phyloP scores from a whole-genome alignment of 1,140 invertebrate species.

The Lethrus apterus region DNA sequence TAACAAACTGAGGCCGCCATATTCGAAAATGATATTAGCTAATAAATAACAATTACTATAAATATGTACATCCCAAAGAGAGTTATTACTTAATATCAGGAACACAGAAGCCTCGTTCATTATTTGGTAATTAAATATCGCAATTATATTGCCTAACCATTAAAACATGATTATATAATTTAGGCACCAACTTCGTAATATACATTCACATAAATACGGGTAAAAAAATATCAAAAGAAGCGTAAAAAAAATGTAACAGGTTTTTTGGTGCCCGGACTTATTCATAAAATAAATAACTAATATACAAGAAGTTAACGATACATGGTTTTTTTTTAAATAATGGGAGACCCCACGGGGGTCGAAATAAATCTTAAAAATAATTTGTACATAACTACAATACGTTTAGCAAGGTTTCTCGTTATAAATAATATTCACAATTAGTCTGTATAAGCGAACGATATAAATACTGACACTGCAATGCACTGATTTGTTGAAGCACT shows the following conservation, averaged over 20 bases:
- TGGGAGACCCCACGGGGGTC: slow-evolving; percentile 1
- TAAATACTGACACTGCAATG: slow-evolving; percentile 13
- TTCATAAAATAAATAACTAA: slow-evolving; percentile 15
- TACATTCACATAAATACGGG: slow-evolving; percentile 12
- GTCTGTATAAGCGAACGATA: slow-evolving; percentile 8
- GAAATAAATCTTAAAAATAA: slow-evolving; percentile 8
- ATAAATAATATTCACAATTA: slow-evolving; percentile 12
- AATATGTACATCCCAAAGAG: slow-evolving; percentile 12
- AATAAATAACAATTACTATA: slow-evolving; percentile 14
- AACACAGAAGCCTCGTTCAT: slow-evolving; percentile 11
- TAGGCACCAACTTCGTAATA: slow-evolving; percentile 13
- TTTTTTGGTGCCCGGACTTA: slow-evolving; percentile 11
- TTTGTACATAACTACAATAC: slow-evolving; percentile 13
- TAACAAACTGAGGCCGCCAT: slow-evolving; percentile 9
- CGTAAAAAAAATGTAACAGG: slow-evolving; percentile 13
- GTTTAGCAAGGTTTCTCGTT: slow-evolving; percentile 11
- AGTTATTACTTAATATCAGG: slow-evolving; percentile 13
- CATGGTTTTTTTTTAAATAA: slow-evolving; percentile 11
- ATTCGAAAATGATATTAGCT: slow-evolving; percentile 11
- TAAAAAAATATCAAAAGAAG: slow-evolving; percentile 17
- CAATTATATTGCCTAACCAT: slow-evolving; percentile 16
- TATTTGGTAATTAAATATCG: slow-evolving; percentile 16
- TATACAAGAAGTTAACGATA: slow-evolving; percentile 14
- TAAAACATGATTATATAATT: slow-evolving; percentile 16
- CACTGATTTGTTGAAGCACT: slow-evolving; percentile 8